These are phyloP conservation scores for Drosophila sp. DNA, from an alignment of 1,140 invertebrate genomes.

Conservation along the genomic window DNA sequence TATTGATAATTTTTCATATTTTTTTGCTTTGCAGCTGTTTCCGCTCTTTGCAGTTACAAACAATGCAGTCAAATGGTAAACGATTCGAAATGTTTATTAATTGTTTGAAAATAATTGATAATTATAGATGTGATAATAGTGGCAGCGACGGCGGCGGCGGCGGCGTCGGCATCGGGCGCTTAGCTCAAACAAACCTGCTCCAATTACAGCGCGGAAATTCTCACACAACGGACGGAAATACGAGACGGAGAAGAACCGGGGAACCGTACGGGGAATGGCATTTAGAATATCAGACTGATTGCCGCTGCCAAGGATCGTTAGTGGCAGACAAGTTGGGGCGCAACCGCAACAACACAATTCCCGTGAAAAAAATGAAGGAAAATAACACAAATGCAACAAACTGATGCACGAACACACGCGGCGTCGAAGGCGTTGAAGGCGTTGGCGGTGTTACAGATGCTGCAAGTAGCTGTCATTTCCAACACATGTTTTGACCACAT, in stretches of 20 bases:
- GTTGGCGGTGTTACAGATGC: slow-evolving; percentile 75
- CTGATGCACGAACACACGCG: slow-evolving; percentile 63
- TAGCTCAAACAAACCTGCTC: slow-evolving; percentile 56
- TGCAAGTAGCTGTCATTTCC: slow-evolving; percentile 82
- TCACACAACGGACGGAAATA: slow-evolving; percentile 69
- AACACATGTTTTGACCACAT: slow-evolving; percentile 82
- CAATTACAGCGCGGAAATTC: slow-evolving; percentile 74
- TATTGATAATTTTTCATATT: slow-evolving; percentile 14
- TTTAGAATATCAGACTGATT: slow-evolving; percentile 70
- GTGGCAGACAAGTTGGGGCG: slow-evolving; percentile 82
- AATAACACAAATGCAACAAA: slow-evolving; percentile 23
- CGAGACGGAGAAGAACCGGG: slow-evolving; percentile 45
- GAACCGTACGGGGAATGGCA: slow-evolving; percentile 22
- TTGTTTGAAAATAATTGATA: slow-evolving; percentile 70
- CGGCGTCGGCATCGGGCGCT: slow-evolving; percentile 35
- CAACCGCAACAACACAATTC: slow-evolving; percentile 79
- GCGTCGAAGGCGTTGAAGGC: slow-evolving; percentile 50
- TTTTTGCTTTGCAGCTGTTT: slow-evolving; percentile 57
- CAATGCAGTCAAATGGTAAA: slow-evolving; percentile 46
- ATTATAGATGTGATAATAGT: slow-evolving; percentile 50
- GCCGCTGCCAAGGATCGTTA: slow-evolving; percentile 81
- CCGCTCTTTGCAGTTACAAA: slow-evolving; percentile 27
- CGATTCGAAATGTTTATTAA: slow-evolving; percentile 73
- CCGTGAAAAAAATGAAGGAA: slow-evolving; percentile 52
- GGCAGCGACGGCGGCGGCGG: not conserved